A percentile compares a stretch with the other conserved stretches of the same genome.
Evolutionary conservation across 2,113 vertebrate species (phyloP).

Genomic region (Phalacrocorax carbo): DNA sequence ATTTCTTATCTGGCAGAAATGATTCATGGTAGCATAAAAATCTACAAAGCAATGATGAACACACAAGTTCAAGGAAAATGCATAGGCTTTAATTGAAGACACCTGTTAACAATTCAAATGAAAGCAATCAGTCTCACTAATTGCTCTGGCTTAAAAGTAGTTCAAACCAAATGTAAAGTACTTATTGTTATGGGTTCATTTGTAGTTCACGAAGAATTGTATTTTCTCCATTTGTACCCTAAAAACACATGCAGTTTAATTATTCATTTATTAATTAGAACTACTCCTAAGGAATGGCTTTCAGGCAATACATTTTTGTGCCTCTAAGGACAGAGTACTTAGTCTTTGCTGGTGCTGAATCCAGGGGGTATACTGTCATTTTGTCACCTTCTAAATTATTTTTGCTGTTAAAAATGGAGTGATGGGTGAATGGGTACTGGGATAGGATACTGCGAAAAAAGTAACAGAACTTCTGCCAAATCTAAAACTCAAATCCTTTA

Average conservation of each 20-base stretch:
- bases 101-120: background rate
- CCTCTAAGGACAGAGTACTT: background rate
- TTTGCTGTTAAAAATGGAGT: background rate
- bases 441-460: background rate
- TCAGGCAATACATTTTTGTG: background rate
- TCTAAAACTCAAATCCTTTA: background rate
- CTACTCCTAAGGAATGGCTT: background rate
- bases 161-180: constrained; percentile 16
- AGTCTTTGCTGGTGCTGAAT: background rate
- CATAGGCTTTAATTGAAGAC: background rate
- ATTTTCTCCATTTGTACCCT: background rate
- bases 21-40: background rate
- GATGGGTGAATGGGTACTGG: background rate
- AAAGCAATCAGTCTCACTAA: constrained; percentile 24
- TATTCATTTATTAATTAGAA: constrained; percentile 44
- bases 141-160: constrained; percentile 14
- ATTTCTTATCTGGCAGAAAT: background rate
- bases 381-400: background rate
- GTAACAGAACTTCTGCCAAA: background rate
- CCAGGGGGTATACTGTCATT: background rate
- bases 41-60: background rate
- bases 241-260: constrained; percentile 4
- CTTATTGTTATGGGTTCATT: background rate
- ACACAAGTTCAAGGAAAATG: background rate
- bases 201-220: background rate